Base-by-base conservation (phyloP, 1,140 invertebrate species). In the Heliothis virescens region DNA sequence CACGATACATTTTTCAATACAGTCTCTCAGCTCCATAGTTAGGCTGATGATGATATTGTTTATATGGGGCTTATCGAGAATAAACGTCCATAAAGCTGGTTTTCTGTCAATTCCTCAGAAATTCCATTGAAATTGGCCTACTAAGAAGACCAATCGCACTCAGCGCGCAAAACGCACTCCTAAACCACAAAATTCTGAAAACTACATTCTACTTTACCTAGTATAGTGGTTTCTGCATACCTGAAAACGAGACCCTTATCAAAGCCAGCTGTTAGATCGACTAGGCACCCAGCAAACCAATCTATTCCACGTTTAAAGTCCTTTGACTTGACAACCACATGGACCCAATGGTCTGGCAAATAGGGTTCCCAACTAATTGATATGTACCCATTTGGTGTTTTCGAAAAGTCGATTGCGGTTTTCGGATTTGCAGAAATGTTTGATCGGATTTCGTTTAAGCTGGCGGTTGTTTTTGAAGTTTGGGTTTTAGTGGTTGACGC, bases 261-360 rank as follows among this genome's bases (percentile, higher is more conserved):
- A 41, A 18, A 12, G 5, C 41, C 62, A 65, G 57, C 47, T 12
- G 62, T 47, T 41, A 65, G 62, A 48, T 57, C 34, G 34, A 67
- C 41, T 67, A 67, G 16, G 47, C 18, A 15, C 16, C 16, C 47
- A 69, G 11, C 48, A 16, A 71, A 72, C 52, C 50, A 72, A 72
- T 72, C 69, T 72, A 57, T 72, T 57, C 48, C 48, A n/a, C 52
- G 53, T 72, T 72, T 72, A 57, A 57, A 72, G 57, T 72, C 69
- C 53, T 72, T 11, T 9, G 48, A 29, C 13, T 26, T 72, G 69
- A 55, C 69, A 41, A 7, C 21, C 52, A 72, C 13, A 55, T 9
- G 52, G n/a, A 57, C 2, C 52, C 69, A n/a, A 57, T 57, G 52
- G 69, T 3, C n/a, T 16, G 69, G 69, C 57, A 72, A 72, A 72